Evolutionary conservation across 2,113 vertebrate species (phyloP).

Genomic region (Trogon surrucura): DNA sequence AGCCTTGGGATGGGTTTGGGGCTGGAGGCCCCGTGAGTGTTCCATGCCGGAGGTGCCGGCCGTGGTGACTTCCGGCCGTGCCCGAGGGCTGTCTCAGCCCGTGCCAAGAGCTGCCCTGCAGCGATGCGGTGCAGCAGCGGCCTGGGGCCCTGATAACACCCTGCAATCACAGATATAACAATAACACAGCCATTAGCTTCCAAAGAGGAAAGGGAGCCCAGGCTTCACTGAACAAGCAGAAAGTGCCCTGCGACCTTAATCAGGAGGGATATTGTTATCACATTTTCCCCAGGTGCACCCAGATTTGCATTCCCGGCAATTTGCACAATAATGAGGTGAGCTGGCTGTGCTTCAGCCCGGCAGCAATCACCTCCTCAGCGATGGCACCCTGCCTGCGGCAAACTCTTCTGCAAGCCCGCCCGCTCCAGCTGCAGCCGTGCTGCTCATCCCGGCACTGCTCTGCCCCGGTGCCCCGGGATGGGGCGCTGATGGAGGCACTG

Average conservation of each 20-base stretch:
- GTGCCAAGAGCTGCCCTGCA: too few relatives aligned
- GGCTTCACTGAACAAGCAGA: not conserved
- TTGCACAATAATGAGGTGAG: not conserved
- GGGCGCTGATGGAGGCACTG: not conserved
- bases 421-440: not conserved
- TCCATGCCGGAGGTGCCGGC: rapidly evolving
- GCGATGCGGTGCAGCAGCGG: rapidly evolving
- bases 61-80: not conserved
- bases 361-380: not conserved
- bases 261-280: not conserved
- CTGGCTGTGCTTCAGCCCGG: not conserved
- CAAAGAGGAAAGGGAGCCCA: not conserved
- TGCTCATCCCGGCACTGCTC: rapidly evolving
- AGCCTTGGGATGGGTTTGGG: not conserved
- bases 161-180: not conserved
- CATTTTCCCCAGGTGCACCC: not conserved
- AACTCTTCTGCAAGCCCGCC: not conserved
- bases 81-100: not conserved
- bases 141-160: not conserved
- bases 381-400: rapidly evolving
- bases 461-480: rapidly evolving
- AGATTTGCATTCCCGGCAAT: not conserved
- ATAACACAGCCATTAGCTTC: not conserved
- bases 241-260: not conserved
- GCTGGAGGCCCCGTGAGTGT: not conserved